These are phyloP conservation scores for Rhombomys opimus DNA, from an alignment of 2,113 vertebrate genomes.

Conservation along the genomic window DNA sequence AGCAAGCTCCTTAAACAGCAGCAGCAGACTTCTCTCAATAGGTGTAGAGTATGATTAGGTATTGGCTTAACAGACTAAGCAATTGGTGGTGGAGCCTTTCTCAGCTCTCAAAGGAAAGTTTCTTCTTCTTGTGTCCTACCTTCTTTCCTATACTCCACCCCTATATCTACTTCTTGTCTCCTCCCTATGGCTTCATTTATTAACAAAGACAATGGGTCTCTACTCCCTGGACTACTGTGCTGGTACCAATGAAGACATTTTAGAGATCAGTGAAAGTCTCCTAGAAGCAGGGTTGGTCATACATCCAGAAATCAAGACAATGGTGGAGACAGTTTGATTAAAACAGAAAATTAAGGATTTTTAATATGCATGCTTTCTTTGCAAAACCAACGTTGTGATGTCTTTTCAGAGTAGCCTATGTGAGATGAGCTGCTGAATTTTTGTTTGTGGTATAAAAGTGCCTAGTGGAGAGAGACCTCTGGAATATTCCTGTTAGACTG, in stretches of 20 bases:
- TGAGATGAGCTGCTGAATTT: background rate
- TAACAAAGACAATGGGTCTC: background rate
- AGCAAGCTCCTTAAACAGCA: background rate
- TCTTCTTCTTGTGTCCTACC: background rate
- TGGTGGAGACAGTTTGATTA: background rate
- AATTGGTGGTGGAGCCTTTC: background rate
- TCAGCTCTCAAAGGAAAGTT: background rate
- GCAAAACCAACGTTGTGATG: background rate
- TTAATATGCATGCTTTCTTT: background rate
- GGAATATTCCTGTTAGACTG: background rate
- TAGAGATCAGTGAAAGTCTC: background rate
- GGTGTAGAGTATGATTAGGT: background rate
- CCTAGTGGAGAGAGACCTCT: background rate
- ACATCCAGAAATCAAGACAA: background rate
- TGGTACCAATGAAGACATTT: background rate
- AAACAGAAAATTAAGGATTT: background rate
- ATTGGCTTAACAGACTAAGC: background rate
- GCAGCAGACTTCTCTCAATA: background rate
- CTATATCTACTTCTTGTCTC: background rate
- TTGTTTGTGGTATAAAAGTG: background rate
- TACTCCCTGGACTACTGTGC: background rate
- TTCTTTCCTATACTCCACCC: background rate
- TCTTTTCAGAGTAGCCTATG: background rate
- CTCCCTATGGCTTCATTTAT: background rate
- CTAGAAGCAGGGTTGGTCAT: background rate